phyloP scores from a whole-genome alignment of 2,888 invertebrate species.

The Villa cingulata region DNA sequence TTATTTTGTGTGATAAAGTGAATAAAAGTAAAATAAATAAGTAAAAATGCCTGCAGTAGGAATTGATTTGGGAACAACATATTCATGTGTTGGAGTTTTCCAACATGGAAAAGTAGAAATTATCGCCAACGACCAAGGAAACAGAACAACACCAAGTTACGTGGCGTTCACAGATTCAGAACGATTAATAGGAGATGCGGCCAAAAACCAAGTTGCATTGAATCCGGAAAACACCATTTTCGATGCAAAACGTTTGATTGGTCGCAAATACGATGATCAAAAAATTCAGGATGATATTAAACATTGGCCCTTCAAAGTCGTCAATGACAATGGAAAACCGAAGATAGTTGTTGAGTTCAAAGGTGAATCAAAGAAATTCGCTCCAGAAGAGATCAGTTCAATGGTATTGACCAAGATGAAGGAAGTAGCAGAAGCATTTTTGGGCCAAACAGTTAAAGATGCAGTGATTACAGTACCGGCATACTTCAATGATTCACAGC shows the following conservation, averaged over 20 bases:
- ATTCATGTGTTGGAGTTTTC: conserved; percentile 63
- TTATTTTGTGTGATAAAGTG: conserved; percentile 22
- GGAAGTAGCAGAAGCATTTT: conserved; percentile 71
- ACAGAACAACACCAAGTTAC: conserved; percentile 61
- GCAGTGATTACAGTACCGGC: conserved; percentile 81
- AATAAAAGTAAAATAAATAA: conserved; percentile 13
- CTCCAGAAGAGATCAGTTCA: conserved; percentile 83
- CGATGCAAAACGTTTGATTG: conserved; percentile 92
- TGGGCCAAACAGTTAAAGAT: conserved; percentile 67
- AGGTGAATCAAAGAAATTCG: conserved; percentile 78
- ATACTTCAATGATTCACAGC: conserved; percentile 74
- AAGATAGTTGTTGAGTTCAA: conserved; percentile 76
- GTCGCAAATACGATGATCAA: conserved; percentile 75
- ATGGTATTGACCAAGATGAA: conserved; percentile 93
- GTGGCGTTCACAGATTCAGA: conserved; percentile 80
- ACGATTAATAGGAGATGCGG: conserved; percentile 72
- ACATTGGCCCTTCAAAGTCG: conserved; percentile 86
- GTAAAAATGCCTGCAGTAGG: conserved; percentile 48
- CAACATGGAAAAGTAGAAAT: conserved; percentile 71
- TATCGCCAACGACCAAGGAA: conserved; percentile 72
- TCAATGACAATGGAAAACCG: conserved; percentile 66
- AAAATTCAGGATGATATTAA: conserved; percentile 89
- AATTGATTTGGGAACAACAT: conserved; percentile 74
- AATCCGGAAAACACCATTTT: conserved; percentile 84
- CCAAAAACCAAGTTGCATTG: conserved; percentile 78